phyloP scores from a whole-genome alignment of 1,140 invertebrate species.

The Portunus trituberculatus region DNA sequence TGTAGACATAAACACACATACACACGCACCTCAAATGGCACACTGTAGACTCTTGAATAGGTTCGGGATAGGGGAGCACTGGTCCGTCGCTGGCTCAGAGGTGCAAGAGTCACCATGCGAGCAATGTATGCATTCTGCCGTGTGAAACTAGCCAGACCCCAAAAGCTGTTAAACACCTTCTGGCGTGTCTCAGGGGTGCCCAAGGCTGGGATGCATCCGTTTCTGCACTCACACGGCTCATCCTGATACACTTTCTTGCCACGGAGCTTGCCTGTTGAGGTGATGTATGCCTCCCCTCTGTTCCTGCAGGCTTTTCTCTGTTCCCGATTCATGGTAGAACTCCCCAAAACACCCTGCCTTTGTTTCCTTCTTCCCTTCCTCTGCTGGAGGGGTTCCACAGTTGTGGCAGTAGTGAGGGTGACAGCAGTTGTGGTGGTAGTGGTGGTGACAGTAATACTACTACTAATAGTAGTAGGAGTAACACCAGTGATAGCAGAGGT shows the following conservation, averaged over 20 bases:
- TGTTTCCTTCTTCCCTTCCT: not conserved
- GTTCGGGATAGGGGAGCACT: not conserved
- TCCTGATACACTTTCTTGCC: constrained; percentile 53
- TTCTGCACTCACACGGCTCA: constrained; percentile 59
- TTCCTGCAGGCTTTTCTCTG: constrained; percentile 61
- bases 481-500: too few relatives aligned
- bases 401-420: not conserved
- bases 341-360: not conserved
- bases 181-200: constrained; percentile 35
- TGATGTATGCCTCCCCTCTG: constrained; percentile 54
- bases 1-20: too few relatives aligned
- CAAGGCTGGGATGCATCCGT: constrained; percentile 52
- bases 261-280: constrained; percentile 59
- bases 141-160: constrained; percentile 60
- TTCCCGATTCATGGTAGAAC: constrained; percentile 45
- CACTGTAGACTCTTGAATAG: constrained; percentile 50
- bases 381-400: not conserved
- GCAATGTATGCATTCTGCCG: constrained; percentile 60
- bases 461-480: too few relatives aligned
- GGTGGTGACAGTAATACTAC: not conserved
- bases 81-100: not conserved
- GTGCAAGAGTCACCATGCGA: constrained; percentile 38
- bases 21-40: constrained; percentile 41
- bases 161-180: constrained; percentile 50
- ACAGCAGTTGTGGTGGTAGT: not conserved